These are phyloP conservation scores for Melipona beecheii DNA, from an alignment of 2,888 invertebrate species.

Conservation along the genomic window DNA sequence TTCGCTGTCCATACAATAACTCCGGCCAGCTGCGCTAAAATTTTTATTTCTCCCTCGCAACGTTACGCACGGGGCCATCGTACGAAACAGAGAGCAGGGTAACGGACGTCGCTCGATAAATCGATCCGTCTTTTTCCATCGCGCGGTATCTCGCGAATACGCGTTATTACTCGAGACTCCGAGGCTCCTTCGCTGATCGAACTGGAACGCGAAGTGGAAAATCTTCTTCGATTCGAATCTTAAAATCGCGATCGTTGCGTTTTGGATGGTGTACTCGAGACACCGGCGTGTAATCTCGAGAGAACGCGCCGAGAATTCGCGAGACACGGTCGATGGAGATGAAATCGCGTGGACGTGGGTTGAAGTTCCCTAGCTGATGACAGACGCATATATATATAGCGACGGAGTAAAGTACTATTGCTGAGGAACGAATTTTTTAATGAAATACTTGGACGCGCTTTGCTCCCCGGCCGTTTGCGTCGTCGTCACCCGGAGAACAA, in stretches of 20 bases:
- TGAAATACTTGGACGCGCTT: conserved; percentile 75
- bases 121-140: conserved; percentile 18
- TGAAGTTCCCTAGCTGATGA: too few species aligned
- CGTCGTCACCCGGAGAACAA: conserved; percentile 43
- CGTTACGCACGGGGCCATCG: conserved; percentile 30
- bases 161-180: neutral
- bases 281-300: neutral
- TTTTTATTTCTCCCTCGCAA: conserved; percentile 50
- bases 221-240: neutral
- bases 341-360: neutral
- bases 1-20: conserved; percentile 57
- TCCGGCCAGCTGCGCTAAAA: conserved; percentile 43
- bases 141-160: conserved; percentile 34
- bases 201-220: neutral
- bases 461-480: conserved; percentile 31
- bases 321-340: neutral
- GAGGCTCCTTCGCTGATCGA: neutral
- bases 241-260: neutral
- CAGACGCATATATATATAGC: too few species aligned
- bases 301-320: neutral
- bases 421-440: conserved; percentile 62
- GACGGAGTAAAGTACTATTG: neutral
- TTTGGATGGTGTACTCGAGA: neutral
- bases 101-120: conserved; percentile 26
- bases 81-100: neutral